A percentile compares a stretch with the other conserved stretches of the same genome.
These are phyloP conservation scores for Dascyllus trimaculatus DNA, from an alignment of 2,113 vertebrate genomes.

Conservation along the genomic window DNA sequence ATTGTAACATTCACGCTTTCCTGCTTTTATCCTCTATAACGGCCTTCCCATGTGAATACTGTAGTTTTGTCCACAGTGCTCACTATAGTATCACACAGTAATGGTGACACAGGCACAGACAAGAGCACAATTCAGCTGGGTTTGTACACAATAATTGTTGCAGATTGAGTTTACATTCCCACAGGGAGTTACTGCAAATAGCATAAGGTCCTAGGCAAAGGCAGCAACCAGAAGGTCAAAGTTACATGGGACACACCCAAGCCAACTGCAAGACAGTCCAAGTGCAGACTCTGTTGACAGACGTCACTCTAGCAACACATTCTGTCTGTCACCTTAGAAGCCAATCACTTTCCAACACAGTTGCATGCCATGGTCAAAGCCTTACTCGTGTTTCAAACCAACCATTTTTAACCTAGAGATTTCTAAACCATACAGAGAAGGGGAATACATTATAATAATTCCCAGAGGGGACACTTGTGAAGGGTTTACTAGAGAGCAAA, in stretches of 20 bases:
- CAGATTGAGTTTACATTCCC: not conserved
- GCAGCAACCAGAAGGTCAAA: not conserved
- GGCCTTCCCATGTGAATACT: too few species aligned
- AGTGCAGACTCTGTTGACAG: not conserved
- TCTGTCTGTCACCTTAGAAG: not conserved
- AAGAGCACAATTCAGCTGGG: not conserved
- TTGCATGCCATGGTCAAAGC: too few species aligned
- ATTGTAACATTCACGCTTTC: too few species aligned
- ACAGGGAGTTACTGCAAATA: not conserved
- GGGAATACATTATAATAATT: not conserved
- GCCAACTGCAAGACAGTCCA: not conserved
- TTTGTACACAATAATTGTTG: not conserved
- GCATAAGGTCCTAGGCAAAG: not conserved
- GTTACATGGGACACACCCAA: not conserved
- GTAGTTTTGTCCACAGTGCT: not conserved
- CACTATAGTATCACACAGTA: not conserved
- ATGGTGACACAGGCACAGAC: not conserved
- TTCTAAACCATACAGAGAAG: not conserved
- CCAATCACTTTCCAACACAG: not conserved
- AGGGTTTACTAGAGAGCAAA: not conserved
- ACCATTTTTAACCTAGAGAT: not conserved
- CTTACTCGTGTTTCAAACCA: not conserved
- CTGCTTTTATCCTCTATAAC: too few species aligned
- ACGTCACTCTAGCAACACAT: not conserved
- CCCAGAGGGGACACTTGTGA: not conserved